Conservation (phyloP, 2,113 vertebrate species). For the Ascaphus truei region DNA sequence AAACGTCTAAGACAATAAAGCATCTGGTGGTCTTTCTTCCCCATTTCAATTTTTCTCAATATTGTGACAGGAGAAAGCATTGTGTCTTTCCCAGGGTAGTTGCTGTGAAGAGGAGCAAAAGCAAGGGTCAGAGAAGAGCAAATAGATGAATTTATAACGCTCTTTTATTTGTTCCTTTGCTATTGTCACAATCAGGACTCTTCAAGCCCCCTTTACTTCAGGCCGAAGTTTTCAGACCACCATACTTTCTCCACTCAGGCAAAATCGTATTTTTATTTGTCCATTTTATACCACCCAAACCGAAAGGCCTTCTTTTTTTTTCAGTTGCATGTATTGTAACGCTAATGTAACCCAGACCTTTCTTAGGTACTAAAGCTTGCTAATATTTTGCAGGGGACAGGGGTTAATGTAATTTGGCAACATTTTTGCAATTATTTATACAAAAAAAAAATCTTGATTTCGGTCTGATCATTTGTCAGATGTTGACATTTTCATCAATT, state of each 20-base stretch:
- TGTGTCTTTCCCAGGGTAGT: constrained; percentile 81
- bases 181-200: constrained; percentile 75
- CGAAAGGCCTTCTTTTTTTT: constrained; percentile 51
- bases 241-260: constrained; percentile 71
- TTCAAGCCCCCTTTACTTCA: constrained; percentile 48
- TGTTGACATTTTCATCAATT: too few relatives aligned
- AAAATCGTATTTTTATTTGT: constrained; percentile 52
- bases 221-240: constrained; percentile 72
- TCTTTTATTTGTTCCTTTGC: constrained; percentile 79
- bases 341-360: background rate
- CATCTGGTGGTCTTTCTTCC: constrained; percentile 96
- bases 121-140: constrained; percentile 93
- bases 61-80: constrained; percentile 95
- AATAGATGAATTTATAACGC: constrained; percentile 99
- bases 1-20: constrained; percentile 97
- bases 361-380: too few relatives aligned
- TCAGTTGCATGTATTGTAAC: background rate
- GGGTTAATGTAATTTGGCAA: too few relatives aligned
- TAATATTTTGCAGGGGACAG: too few relatives aligned
- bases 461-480: too few relatives aligned
- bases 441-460: too few relatives aligned
- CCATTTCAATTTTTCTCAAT: constrained; percentile 87
- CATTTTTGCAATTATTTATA: too few relatives aligned
- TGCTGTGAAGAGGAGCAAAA: constrained; percentile 74
- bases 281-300: constrained; percentile 75